phyloP scores from a whole-genome alignment of 2,797 vertebrate genomes.

The Platyrinchus mystaceus region DNA sequence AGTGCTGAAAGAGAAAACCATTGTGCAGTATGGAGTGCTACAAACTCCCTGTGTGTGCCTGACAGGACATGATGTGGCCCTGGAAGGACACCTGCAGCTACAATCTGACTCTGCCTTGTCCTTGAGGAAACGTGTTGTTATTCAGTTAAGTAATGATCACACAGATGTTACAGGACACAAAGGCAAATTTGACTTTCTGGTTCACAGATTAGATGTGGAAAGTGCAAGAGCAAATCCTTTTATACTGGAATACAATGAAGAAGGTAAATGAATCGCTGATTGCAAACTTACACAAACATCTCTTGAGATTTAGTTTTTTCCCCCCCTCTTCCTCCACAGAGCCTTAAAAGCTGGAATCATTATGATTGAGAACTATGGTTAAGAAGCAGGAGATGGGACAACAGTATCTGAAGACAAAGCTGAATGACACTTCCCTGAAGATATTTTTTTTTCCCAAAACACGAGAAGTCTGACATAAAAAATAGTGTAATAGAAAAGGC shows the following conservation, averaged over 20 bases:
- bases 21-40: neutral
- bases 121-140: neutral
- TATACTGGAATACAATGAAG: neutral
- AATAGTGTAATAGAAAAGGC: neutral
- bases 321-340: neutral
- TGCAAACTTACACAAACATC: neutral
- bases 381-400: neutral
- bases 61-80: neutral
- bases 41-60: neutral
- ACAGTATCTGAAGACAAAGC: neutral
- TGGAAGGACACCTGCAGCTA: neutral
- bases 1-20: slow-evolving; percentile 69
- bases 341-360: neutral
- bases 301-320: neutral
- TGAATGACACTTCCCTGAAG: neutral
- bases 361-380: neutral
- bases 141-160: neutral
- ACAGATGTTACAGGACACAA: neutral
- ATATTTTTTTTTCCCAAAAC: neutral
- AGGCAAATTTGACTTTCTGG: neutral
- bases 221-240: neutral
- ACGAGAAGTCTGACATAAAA: neutral
- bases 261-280: neutral
- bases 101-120: neutral
- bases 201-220: neutral